Percentiles rank a stretch among this genome's conserved stretches.
These are phyloP conservation scores for Danionella dracula DNA, from an alignment of 2,797 vertebrate genomes.

Conservation along the genomic window DNA sequence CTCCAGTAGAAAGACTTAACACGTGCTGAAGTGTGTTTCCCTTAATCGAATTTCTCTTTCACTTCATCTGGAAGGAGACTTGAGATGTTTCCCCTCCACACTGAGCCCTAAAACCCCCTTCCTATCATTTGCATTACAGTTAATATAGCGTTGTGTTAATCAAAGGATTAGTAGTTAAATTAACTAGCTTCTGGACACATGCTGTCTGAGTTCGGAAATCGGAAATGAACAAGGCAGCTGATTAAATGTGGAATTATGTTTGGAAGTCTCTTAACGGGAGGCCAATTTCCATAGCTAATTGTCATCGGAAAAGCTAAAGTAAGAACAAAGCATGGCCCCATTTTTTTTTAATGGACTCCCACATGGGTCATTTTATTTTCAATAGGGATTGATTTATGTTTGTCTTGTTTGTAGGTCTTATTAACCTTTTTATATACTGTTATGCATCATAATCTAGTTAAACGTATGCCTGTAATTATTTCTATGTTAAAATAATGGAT, in stretches of 20 bases:
- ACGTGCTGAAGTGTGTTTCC: conserved; percentile 8
- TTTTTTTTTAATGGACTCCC: too few species aligned
- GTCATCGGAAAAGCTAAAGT: neutral
- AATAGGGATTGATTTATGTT: too few species aligned
- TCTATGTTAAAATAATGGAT: too few species aligned
- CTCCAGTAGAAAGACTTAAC: conserved; percentile 21
- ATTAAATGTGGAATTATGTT: conserved; percentile 17
- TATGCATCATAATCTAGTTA: too few species aligned
- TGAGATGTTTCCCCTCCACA: conserved; percentile 53
- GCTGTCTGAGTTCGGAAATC: neutral
- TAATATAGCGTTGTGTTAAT: conserved; percentile 59
- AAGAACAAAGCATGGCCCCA: too few species aligned
- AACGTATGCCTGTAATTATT: too few species aligned
- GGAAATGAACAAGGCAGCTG: conserved; percentile 14
- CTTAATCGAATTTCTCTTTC: conserved; percentile 38
- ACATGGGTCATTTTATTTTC: too few species aligned
- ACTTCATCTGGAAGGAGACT: conserved; percentile 37
- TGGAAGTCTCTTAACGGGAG: neutral
- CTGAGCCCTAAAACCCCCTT: conserved; percentile 38
- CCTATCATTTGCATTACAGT: conserved; percentile 47
- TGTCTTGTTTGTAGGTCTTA: too few species aligned
- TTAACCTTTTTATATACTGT: too few species aligned
- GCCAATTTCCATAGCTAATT: conserved; percentile 4
- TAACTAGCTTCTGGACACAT: neutral
- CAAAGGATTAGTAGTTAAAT: conserved; percentile 51